Conservation (phyloP, 2,797 vertebrate species). For the Phyllotis vaccarum region DNA sequence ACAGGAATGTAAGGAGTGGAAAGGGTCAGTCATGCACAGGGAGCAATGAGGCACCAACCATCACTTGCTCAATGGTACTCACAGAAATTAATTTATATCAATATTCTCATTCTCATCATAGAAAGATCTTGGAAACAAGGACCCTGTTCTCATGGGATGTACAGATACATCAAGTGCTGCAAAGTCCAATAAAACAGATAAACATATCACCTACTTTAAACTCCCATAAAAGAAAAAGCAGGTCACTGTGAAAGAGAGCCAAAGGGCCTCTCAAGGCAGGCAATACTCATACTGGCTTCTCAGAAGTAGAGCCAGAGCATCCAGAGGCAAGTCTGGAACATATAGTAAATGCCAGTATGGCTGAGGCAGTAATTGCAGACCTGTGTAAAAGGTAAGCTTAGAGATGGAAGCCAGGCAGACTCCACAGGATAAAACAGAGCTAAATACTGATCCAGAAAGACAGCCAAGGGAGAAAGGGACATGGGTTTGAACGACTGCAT, state of each 20-base stretch:
- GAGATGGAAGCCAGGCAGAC: not conserved
- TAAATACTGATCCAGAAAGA: not conserved
- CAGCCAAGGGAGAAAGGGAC: not conserved
- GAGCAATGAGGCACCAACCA: not conserved
- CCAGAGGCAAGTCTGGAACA: not conserved
- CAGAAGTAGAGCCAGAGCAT: not conserved
- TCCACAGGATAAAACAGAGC: not conserved
- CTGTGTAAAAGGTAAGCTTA: not conserved
- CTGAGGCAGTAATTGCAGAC: not conserved
- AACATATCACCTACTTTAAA: not conserved
- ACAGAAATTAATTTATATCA: not conserved
- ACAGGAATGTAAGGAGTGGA: not conserved
- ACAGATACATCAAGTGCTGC: not conserved
- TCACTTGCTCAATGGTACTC: not conserved
- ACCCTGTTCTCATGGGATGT: not conserved
- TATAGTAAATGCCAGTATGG: not conserved
- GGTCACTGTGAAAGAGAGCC: not conserved
- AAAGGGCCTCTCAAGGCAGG: not conserved
- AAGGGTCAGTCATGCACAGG: not conserved
- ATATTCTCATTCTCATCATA: not conserved
- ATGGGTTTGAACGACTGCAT: not conserved
- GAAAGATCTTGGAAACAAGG: not conserved
- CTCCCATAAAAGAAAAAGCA: not conserved
- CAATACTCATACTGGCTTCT: not conserved
- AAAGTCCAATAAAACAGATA: not conserved